Conservation (phyloP, 2,888 invertebrate genomes). For the Dendrolimus houi region DNA sequence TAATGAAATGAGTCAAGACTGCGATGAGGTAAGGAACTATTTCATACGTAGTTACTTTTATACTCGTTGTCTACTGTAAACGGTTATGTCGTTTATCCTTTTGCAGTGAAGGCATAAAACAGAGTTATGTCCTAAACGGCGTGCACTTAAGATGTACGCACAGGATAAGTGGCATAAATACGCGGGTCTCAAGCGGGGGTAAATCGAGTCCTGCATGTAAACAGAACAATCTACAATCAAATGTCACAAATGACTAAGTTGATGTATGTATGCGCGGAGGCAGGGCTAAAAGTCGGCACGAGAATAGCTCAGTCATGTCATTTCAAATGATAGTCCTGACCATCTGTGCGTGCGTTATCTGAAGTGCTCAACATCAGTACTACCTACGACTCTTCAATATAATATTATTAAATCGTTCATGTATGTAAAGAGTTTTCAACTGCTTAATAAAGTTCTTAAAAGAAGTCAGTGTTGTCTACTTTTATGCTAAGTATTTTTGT, state of each 20-base stretch:
- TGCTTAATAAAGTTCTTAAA: too few species aligned
- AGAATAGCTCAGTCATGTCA: conserved; percentile 5
- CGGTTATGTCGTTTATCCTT: conserved; percentile 18
- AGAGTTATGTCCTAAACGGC: conserved; percentile 39
- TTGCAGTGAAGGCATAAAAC: conserved; percentile 32
- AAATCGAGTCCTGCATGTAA: conserved; percentile 40
- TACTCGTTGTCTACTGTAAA: neutral
- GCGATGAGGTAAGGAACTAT: conserved; percentile 29
- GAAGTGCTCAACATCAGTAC: neutral
- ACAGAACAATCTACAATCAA: conserved; percentile 64
- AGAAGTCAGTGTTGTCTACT: too few species aligned
- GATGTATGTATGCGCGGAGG: conserved; percentile 38
- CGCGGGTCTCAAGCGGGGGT: conserved; percentile 35
- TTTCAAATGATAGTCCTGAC: neutral
- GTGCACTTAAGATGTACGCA: conserved; percentile 48
- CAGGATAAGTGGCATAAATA: conserved; percentile 44
- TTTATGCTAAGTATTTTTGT: too few species aligned
- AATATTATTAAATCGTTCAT: too few species aligned
- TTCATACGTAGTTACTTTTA: neutral
- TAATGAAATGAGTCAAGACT: conserved; percentile 34
- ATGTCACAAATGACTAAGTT: conserved; percentile 55
- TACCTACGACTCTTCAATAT: neutral
- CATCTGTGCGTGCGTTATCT: neutral
- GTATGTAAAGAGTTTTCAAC: too few species aligned
- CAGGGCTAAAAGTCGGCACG: conserved; percentile 20